Base-by-base conservation (phyloP, 2,888 invertebrate species). In the Thereva unica region DNA sequence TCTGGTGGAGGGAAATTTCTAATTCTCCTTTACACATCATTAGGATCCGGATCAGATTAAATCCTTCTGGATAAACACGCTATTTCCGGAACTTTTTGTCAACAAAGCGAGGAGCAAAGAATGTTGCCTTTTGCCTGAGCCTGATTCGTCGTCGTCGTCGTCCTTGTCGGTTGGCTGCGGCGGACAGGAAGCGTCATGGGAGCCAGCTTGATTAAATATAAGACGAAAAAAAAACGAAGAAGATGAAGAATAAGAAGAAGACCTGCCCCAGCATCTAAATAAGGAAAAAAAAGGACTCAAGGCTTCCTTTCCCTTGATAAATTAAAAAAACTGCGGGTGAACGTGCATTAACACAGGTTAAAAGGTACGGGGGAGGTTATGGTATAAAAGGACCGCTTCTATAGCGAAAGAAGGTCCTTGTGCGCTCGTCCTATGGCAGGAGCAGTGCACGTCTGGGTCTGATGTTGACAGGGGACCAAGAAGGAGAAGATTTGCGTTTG, bases 11-110 rank as follows among this genome's bases (percentile, higher is more conserved):
- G 9, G 12, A 47, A 47, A 47, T 10, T n/a, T 47, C 47, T 47
- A 47, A 47, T 47, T 47, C 9, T n/a, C 42, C 47, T 47, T 47
- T 47, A 47, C 47, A 47, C 47, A 47, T n/a, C 47, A 47, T 47
- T 47, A n/a, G 47, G 47, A 47, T 5, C 12, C 47, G 1, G 12
- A 47, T 47, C 47, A 47, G 47, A 47, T n/a, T 47, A 47, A 47
- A 6, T 12, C 47, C 12, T 47, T 66, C 50, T 47, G 57, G 50
- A 55, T 66, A 66, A 66, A 66, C 66, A 66, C 66, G 40, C 66
- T 56, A 57, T 66, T 66, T 57, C 66, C 66, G 66, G 44, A 38
- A 41, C 12, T 54, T 44, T 37, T 34, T 54, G 64, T 37, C 64
- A 44, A 41, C 54, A 50, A 9, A 38, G 53, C 42, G 37, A 53